Evolutionary conservation across 2,797 vertebrate genomes (phyloP), one percentile per base, ranked within the genome.

Genomic region (Cyclopterus lumpus): DNA sequence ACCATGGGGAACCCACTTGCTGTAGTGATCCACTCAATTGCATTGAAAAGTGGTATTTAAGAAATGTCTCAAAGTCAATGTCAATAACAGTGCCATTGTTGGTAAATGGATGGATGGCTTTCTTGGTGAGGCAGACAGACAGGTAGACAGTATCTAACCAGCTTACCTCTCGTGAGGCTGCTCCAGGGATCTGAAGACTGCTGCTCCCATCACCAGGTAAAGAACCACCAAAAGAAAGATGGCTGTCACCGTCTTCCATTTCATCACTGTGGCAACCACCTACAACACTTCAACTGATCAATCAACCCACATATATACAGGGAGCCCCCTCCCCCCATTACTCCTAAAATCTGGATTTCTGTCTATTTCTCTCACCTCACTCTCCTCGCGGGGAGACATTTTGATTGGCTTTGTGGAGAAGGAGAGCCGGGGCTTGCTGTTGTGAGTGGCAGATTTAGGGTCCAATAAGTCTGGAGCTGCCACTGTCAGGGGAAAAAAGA

Each of bases 401-500:
- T 97, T 96, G 30, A 96, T 94, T 80, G 96, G 95, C 90, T 98
- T 99, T 74, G 96, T 96, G 86, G 97, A 98, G 94, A 99, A 99
- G 28, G 97, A 99, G 86, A 99, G 94, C 91, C 97, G 95, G 65
- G 97, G 97, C 93, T 98, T 99, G 90, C 93, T 97, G 95, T 98
- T 98, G 91, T 98, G 96, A 93, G 97, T 96, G 68, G 96, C 96
- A 81, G 97, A 95, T 97, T 98, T 98, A 77, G 97, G 97, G 92
- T 99, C 97, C 96, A 99, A 94, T 92, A 99, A 95, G 90, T 99
- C 97, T 93, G 97, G 96, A 94, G 97, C 96, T 95, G 97, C 97
- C 97, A 99, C 97, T 99, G 93, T 73, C 61, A 90, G 88, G 82
- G 83, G 67, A 80, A 66, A 82, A 60, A 1, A 69, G 15, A 77